Conservation (phyloP, 2,888 invertebrate genomes). For the Caradrina clavipalpis region DNA sequence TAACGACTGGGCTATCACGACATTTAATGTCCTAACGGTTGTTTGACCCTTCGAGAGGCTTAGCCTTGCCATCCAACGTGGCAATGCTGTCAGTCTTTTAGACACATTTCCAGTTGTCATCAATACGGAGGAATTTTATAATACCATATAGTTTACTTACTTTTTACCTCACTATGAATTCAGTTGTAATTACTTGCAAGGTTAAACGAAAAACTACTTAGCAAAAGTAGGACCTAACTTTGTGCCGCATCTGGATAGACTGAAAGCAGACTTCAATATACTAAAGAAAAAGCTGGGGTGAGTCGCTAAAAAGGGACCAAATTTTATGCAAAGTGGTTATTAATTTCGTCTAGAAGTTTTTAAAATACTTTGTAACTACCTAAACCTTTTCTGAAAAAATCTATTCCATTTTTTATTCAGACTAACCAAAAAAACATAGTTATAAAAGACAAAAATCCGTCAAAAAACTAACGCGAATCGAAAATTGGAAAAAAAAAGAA, state of each 20-base stretch:
- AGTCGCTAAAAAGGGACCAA: slow-evolving; percentile 35
- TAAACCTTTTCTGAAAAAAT: not conserved
- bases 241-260: slow-evolving; percentile 46
- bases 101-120: too few species aligned
- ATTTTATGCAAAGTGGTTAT: slow-evolving; percentile 33
- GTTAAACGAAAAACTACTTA: slow-evolving; percentile 48
- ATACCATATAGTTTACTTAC: too few species aligned
- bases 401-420: too few species aligned
- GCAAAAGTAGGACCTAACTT: slow-evolving; percentile 29
- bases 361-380: not conserved
- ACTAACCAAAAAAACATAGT: not conserved
- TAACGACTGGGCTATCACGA: too few species aligned
- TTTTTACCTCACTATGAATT: not conserved
- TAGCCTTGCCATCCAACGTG: too few species aligned
- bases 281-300: slow-evolving; percentile 28
- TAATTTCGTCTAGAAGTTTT: slow-evolving; percentile 16
- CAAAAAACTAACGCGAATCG: slow-evolving; percentile 26
- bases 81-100: too few species aligned
- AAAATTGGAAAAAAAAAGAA: slow-evolving; percentile 42
- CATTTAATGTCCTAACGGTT: too few species aligned
- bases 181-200: slow-evolving; percentile 35
- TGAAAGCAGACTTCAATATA: slow-evolving; percentile 39
- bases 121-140: too few species aligned
- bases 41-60: too few species aligned
- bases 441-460: slow-evolving; percentile 7